A percentile compares a stretch with the other conserved stretches of the same genome.
Conservation (phyloP, 2,888 invertebrate species). For the Heliconius hortense region DNA sequence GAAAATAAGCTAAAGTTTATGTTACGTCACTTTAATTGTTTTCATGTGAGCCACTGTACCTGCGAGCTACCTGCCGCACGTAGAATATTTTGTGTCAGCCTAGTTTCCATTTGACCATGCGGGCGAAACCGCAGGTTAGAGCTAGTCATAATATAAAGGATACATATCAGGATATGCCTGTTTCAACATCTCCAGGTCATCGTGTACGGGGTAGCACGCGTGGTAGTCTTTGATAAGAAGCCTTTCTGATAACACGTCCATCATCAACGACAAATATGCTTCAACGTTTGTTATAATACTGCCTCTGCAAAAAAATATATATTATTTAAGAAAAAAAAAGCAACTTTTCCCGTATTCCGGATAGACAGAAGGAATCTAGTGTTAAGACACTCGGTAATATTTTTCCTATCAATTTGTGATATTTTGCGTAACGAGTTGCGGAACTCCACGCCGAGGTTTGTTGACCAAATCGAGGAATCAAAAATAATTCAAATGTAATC, state of each 20-base stretch:
- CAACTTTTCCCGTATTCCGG: background rate
- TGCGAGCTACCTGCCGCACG: no score
- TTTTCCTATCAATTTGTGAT: no score
- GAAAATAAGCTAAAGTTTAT: no score
- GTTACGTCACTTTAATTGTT: no score
- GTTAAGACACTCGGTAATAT: no score
- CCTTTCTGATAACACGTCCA: constrained; percentile 73
- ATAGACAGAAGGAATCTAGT: no score
- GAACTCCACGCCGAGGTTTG: no score
- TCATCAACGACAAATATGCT: constrained; percentile 65
- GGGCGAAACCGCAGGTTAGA: background rate
- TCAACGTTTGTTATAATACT: constrained; percentile 62
- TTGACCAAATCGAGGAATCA: no score
- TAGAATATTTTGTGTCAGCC: background rate
- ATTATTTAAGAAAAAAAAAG: background rate
- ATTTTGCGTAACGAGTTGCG: no score
- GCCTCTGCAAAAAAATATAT: constrained; percentile 54
- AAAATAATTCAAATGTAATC: no score
- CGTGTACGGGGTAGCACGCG: constrained; percentile 83
- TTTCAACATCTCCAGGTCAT: constrained; percentile 84
- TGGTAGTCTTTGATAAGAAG: constrained; percentile 87
- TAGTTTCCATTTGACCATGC: background rate
- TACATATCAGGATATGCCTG: constrained; percentile 86
- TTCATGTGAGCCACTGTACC: no score
- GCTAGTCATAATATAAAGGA: constrained; percentile 67